A percentile compares a stretch with the other conserved stretches of the same genome.
phyloP scores from a whole-genome alignment of 2,113 vertebrate species.

The Octodon degus region DNA sequence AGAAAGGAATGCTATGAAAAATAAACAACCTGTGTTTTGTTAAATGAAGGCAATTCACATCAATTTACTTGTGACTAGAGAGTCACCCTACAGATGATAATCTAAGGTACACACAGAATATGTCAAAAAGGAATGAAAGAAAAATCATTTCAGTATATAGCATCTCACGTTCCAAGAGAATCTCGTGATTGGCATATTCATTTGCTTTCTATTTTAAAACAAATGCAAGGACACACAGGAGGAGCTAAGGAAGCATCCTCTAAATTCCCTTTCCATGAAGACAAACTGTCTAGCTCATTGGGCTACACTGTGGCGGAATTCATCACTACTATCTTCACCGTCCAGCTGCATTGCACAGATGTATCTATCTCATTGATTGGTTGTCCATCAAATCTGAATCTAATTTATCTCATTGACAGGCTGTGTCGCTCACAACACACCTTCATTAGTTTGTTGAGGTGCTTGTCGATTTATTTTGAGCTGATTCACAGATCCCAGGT shows the following conservation, averaged over 20 bases:
- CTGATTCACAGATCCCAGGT: slow-evolving; percentile 30
- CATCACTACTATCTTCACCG: slow-evolving; percentile 90
- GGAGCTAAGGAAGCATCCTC: neutral
- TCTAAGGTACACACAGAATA: slow-evolving; percentile 6
- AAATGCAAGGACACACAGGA: slow-evolving; percentile 62
- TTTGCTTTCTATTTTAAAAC: slow-evolving; percentile 63
- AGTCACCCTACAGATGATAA: slow-evolving; percentile 5
- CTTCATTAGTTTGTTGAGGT: slow-evolving; percentile 58
- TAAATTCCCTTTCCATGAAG: slow-evolving; percentile 55
- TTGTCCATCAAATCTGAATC: slow-evolving; percentile 94
- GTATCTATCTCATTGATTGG: slow-evolving; percentile 94
- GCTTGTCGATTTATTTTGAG: slow-evolving; percentile 70
- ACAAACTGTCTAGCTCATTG: slow-evolving; percentile 51
- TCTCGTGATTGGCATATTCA: slow-evolving; percentile 61
- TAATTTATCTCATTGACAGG: slow-evolving; percentile 92
- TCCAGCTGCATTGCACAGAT: slow-evolving; percentile 94
- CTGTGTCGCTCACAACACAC: slow-evolving; percentile 83
- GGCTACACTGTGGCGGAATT: slow-evolving; percentile 88
- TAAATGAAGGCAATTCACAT: slow-evolving; percentile 26
- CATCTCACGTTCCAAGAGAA: slow-evolving; percentile 39
- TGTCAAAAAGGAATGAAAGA: neutral
- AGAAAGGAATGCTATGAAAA: slow-evolving; percentile 51
- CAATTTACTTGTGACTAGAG: slow-evolving; percentile 52
- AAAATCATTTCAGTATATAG: slow-evolving; percentile 39
- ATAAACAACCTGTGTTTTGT: slow-evolving; percentile 10